Percentiles rank a stretch among this genome's conserved stretches.
These are phyloP conservation scores for Diabrotica balteata DNA, from an alignment of 2,888 invertebrate species.

Conservation along the genomic window DNA sequence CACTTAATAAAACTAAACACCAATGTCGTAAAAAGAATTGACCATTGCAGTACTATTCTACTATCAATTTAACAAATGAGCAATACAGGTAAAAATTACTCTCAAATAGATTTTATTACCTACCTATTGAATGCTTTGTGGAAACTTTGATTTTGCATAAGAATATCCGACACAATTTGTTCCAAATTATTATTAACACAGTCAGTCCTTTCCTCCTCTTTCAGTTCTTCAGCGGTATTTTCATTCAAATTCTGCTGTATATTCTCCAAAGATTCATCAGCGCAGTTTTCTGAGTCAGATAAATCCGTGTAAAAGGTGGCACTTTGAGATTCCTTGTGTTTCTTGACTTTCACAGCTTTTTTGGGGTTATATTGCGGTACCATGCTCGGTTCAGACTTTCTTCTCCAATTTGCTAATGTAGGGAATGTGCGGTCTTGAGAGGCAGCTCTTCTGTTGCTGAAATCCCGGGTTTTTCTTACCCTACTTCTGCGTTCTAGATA, in stretches of 20 bases:
- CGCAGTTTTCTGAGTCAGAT: constrained; percentile 67
- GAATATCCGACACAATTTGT: constrained; percentile 80
- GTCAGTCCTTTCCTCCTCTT: constrained; percentile 60
- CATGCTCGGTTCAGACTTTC: constrained; percentile 76
- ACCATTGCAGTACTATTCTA: too few relatives aligned
- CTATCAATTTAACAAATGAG: too few relatives aligned
- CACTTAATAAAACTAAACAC: too few relatives aligned
- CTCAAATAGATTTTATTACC: not conserved
- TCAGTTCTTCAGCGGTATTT: constrained; percentile 47
- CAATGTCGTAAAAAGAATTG: too few relatives aligned
- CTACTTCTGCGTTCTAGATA: constrained; percentile 86
- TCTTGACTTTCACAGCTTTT: constrained; percentile 74
- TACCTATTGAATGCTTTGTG: constrained; percentile 66
- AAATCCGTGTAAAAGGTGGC: constrained; percentile 74
- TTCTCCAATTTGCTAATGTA: constrained; percentile 71
- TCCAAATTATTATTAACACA: constrained; percentile 68
- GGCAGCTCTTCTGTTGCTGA: constrained; percentile 51
- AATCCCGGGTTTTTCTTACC: constrained; percentile 67
- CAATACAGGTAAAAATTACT: too few relatives aligned
- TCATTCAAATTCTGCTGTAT: constrained; percentile 46
- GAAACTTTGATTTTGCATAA: constrained; percentile 84
- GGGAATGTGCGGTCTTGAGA: constrained; percentile 63
- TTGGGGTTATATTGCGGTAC: constrained; percentile 68
- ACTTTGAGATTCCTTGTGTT: constrained; percentile 68
- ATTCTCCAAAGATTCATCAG: constrained; percentile 69